phyloP scores from a whole-genome alignment of 2,797 vertebrate species.

The Coregonus ussuriensis region DNA sequence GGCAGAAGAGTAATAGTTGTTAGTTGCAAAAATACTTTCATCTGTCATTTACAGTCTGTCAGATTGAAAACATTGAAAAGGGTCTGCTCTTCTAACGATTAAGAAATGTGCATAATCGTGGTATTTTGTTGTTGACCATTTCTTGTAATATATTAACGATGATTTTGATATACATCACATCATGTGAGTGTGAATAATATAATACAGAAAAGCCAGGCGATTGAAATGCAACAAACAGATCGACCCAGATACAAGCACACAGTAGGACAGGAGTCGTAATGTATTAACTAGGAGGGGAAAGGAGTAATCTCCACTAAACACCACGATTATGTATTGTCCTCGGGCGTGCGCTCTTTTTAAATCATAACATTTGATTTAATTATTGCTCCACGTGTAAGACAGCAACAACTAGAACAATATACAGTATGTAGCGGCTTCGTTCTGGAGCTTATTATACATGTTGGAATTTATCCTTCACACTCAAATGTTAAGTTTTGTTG shows the following conservation, averaged over 20 bases:
- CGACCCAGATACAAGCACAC: too few species aligned
- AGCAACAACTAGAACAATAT: slow-evolving; percentile 37
- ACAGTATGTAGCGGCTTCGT: neutral
- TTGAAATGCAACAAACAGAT: slow-evolving; percentile 17
- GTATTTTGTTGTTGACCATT: neutral
- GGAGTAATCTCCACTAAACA: slow-evolving; percentile 27
- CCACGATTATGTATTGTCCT: slow-evolving; percentile 71
- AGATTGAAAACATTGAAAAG: neutral
- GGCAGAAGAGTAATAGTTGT: neutral
- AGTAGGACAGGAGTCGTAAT: neutral
- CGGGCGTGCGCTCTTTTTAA: slow-evolving; percentile 62
- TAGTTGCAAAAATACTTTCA: neutral
- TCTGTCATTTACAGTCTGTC: neutral
- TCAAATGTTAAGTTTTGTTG: neutral
- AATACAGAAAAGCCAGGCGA: neutral
- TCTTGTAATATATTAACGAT: neutral
- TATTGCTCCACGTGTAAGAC: slow-evolving; percentile 53
- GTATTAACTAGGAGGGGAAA: slow-evolving; percentile 34
- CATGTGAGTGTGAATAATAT: neutral
- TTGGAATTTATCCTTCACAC: neutral
- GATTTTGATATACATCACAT: neutral
- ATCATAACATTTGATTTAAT: slow-evolving; percentile 73
- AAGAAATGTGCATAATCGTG: neutral
- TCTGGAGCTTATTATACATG: neutral
- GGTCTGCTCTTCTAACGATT: neutral